Percentiles rank a stretch among this genome's conserved stretches.
Evolutionary conservation across 2,113 vertebrate species (phyloP).

Genomic region (human): DNA sequence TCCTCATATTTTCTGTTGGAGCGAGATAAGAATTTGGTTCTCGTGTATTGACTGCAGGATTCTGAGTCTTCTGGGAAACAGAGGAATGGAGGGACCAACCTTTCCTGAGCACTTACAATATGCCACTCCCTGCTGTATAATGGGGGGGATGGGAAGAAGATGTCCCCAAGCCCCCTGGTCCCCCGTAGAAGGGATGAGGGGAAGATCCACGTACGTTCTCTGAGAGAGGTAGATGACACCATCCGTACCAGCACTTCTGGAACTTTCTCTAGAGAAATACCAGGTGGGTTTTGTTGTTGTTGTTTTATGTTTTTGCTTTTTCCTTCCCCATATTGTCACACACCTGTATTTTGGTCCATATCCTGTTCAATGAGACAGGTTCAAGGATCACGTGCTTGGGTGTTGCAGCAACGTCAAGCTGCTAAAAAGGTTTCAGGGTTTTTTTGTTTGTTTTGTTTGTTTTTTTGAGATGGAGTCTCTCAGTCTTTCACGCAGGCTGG

Average conservation of each 20-base stretch:
- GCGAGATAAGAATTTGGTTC: neutral
- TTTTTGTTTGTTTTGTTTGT: no score
- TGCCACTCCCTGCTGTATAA: no score
- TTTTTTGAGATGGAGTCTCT: no score
- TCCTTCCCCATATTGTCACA: neutral
- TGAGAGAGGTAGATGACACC: neutral
- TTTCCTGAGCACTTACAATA: neutral
- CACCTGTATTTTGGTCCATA: neutral
- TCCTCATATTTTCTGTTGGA: neutral
- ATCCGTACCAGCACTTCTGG: neutral
- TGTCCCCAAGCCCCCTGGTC: no score
- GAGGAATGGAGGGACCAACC: neutral
- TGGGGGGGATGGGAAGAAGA: no score
- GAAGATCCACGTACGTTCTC: rapidly evolving
- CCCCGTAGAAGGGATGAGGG: no score
- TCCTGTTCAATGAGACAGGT: neutral
- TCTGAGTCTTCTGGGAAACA: neutral
- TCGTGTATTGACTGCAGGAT: neutral
- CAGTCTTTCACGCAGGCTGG: no score
- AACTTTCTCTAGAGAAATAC: neutral
- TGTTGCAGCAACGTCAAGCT: neutral
- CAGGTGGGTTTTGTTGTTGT: neutral
- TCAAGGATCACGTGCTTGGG: rapidly evolving
- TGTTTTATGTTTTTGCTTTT: neutral
- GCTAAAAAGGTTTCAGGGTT: neutral